phyloP scores from a whole-genome alignment of 1,140 invertebrate species.

The Mizuhopecten yessoensis region DNA sequence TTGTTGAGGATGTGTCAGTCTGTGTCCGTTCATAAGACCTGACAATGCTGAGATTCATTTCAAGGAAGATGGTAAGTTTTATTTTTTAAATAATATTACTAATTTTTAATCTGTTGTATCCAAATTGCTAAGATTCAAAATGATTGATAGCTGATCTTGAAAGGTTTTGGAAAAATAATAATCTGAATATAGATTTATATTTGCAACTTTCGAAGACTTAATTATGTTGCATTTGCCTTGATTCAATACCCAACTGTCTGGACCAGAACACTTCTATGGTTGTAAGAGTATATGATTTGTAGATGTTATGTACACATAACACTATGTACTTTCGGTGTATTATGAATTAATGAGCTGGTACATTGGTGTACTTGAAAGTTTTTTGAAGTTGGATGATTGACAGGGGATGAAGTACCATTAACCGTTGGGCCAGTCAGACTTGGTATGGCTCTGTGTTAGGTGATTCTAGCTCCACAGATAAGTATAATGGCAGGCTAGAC shows the following conservation, averaged over 20 bases:
- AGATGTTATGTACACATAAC: not conserved
- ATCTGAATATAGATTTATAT: too few relatives aligned
- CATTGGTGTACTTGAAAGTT: not conserved
- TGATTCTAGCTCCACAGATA: not conserved
- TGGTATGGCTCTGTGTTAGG: not conserved
- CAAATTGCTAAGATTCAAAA: not conserved
- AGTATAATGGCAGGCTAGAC: not conserved
- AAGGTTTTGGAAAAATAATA: not conserved
- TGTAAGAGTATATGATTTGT: not conserved
- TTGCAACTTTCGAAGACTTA: too few relatives aligned
- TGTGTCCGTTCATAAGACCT: not conserved
- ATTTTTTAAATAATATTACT: not conserved
- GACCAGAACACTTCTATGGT: not conserved
- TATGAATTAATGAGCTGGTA: not conserved
- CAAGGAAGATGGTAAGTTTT: not conserved
- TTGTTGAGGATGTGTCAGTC: not conserved
- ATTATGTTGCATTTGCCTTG: not conserved
- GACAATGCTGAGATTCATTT: not conserved
- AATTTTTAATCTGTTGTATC: not conserved
- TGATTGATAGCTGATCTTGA: not conserved
- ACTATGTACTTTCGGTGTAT: constrained; percentile 2
- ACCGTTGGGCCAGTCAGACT: not conserved
- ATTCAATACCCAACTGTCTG: not conserved
- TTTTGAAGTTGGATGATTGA: constrained; percentile 9
- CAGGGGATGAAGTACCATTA: constrained; percentile 25